Conservation (phyloP, 2,888 invertebrate species). For the Serripes groenlandicus region DNA sequence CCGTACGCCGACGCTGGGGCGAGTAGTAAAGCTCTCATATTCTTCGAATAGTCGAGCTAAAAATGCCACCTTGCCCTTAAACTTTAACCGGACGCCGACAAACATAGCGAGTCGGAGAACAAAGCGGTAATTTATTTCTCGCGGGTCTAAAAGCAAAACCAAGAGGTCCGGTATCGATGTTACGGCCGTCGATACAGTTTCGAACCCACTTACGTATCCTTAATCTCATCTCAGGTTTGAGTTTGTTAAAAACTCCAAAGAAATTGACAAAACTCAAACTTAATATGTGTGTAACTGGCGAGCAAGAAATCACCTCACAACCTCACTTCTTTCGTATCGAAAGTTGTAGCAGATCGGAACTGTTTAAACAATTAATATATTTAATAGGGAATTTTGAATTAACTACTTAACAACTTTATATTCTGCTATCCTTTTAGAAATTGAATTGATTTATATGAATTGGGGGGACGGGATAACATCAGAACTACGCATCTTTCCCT, state of each 20-base stretch:
- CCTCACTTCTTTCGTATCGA: not conserved
- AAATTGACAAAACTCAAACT: not conserved
- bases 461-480: conserved; percentile 2
- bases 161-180: not conserved
- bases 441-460: not conserved
- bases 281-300: not conserved
- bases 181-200: not conserved
- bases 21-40: too few species aligned
- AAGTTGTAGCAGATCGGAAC: not conserved
- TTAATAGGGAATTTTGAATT: not conserved
- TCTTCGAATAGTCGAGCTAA: too few species aligned
- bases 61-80: too few species aligned
- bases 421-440: not conserved
- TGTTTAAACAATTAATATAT: not conserved
- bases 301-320: not conserved
- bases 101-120: too few species aligned
- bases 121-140: too few species aligned
- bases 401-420: not conserved
- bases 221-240: not conserved
- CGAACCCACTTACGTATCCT: not conserved
- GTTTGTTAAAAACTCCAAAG: not conserved
- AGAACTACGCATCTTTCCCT: not conserved
- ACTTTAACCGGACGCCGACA: too few species aligned
- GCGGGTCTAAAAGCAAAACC: too few species aligned
- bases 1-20: too few species aligned